Evolutionary conservation across 2,797 vertebrate genomes (phyloP), one percentile per base, ranked within the genome.

Genomic region (Bucorvus abyssinicus): DNA sequence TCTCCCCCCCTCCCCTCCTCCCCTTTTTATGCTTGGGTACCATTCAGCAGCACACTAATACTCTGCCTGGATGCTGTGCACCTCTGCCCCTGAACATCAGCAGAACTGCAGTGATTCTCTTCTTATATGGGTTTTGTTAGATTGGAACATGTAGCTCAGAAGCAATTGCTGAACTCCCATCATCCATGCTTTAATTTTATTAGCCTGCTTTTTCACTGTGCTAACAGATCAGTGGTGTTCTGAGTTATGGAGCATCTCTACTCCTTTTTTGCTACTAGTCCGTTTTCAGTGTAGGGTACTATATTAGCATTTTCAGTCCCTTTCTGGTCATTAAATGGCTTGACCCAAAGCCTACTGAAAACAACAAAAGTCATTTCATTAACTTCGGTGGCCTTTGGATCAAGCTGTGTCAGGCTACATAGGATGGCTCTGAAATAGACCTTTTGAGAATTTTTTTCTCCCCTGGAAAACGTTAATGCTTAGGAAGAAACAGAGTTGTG

Each of bases 301-400:
- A 57, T 34, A 59, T 84, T 23, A 93, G 50, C 70, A 61, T 38
- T 91, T 89, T 50, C 26, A 20, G 50, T 79, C 69, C 42, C 65
- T 71, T 94, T 75, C 45, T 85, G 89, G 64, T 85, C 81, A 38
- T 84, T 61, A 57, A 89, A 85, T 64, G 36, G 8, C 22, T 91
- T 92, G 78, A 89, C 57, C 68, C n/a, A 45, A 38, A 94, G 45
- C 56, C 74, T 60, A 49, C 45, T 12, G 42, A 85, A 85, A 74
- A 55, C 50, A 89, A 55, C 42, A 71, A 17, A 76, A 88, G 55
- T 55, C 3, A 87, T 82, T 84, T 89, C 70, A 93, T 92, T 92
- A 92, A 91, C 85, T 89, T 65, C 56, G 13, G 56, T 61, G 76
- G 73, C 73, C 91, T 94, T 76, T 78, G 82, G 61, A 84, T 86